Percentiles rank a stretch among this genome's conserved stretches.
Conservation (phyloP, 2,113 vertebrate genomes). For the Arothron firmamentum region DNA sequence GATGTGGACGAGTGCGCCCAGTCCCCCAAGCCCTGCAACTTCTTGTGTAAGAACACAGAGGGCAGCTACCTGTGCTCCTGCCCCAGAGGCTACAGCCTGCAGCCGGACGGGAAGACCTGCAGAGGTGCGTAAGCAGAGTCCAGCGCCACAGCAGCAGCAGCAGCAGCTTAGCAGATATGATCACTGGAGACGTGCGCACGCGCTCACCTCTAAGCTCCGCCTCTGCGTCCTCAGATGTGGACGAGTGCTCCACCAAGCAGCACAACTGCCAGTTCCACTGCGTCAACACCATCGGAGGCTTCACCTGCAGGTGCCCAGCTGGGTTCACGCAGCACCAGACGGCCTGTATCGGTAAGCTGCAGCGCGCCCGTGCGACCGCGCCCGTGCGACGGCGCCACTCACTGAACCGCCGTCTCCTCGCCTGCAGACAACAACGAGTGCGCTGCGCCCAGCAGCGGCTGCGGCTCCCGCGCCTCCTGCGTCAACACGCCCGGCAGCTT, state of each 20-base stretch:
- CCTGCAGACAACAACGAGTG: conserved; percentile 88
- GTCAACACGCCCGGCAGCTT: conserved; percentile 88
- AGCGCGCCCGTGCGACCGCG: too few relatives aligned
- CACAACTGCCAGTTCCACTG: conserved; percentile 98
- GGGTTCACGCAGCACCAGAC: conserved; percentile 92
- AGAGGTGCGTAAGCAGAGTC: too few relatives aligned
- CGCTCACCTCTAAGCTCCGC: too few relatives aligned
- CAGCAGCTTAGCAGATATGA: too few relatives aligned
- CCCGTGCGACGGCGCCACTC: too few relatives aligned
- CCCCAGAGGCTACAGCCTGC: conserved; percentile 86
- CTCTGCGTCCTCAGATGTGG: conserved; percentile 77
- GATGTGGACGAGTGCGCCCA: conserved; percentile 89
- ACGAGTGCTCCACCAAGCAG: conserved; percentile 91
- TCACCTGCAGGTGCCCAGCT: conserved; percentile 88
- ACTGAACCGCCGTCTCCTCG: neutral
- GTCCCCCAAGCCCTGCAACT: conserved; percentile 88
- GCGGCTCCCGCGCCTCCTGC: conserved; percentile 81
- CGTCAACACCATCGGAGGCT: conserved; percentile 86
- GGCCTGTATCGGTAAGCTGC: conserved; percentile 88
- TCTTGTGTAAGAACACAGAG: conserved; percentile 94
- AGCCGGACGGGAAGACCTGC: conserved; percentile 90
- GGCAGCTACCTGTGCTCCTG: conserved; percentile 94
- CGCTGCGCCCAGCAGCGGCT: conserved; percentile 73
- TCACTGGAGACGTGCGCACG: neutral
- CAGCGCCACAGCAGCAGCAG: too few relatives aligned